Percentiles rank a stretch among this genome's conserved stretches.
phyloP scores from a whole-genome alignment of 2,797 vertebrate species.

The Chiroxiphia lanceolata region DNA sequence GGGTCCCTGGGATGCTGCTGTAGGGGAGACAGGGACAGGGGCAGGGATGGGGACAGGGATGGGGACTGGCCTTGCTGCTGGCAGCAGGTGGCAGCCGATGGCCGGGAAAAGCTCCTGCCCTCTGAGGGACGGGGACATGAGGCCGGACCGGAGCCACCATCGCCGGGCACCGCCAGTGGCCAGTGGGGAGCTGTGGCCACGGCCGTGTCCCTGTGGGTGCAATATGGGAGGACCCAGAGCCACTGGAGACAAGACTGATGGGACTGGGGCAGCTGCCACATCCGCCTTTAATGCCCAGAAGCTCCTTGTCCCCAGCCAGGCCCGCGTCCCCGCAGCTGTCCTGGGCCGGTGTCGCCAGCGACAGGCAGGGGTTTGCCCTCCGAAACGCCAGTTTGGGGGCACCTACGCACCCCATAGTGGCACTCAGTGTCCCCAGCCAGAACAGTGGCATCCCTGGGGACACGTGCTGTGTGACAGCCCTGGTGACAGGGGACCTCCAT shows the following conservation, averaged over 20 bases:
- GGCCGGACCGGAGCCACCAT: not conserved
- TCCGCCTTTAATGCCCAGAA: not conserved
- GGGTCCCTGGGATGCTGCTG: not conserved
- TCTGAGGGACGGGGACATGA: accelerated
- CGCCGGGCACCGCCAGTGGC: accelerated
- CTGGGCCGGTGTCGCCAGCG: not conserved
- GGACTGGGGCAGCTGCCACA: not conserved
- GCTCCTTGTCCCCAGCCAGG: not conserved
- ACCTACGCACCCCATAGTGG: accelerated
- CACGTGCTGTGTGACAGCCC: not conserved
- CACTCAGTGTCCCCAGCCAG: not conserved
- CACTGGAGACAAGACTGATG: too few species aligned
- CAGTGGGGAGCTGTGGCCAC: accelerated
- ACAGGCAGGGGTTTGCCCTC: not conserved
- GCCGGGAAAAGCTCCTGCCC: not conserved
- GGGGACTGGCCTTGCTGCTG: not conserved
- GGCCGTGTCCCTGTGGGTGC: too few species aligned
- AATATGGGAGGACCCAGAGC: not conserved
- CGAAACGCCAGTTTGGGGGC: not conserved
- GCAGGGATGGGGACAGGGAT: not conserved
- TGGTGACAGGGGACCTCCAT: not conserved
- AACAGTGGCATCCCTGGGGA: not conserved
- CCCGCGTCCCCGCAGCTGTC: accelerated
- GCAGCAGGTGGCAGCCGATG: slow-evolving; percentile 17
- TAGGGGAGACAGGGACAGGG: not conserved